Conservation (phyloP, 2,888 invertebrate genomes). For the Ennomos erosarius region DNA sequence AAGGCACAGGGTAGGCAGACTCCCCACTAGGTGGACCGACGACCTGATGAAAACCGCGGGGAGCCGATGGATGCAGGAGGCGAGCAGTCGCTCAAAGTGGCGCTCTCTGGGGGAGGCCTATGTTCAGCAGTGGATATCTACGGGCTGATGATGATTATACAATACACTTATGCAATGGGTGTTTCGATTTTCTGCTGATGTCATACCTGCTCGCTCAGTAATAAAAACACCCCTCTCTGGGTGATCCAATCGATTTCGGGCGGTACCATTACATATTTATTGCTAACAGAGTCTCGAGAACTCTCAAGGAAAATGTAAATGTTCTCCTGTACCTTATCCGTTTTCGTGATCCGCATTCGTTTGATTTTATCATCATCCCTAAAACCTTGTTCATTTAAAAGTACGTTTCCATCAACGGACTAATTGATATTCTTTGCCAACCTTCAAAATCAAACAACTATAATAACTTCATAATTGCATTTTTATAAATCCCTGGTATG, state of each 20-base stretch:
- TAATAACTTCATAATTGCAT: slow-evolving; percentile 27
- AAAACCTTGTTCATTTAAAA: slow-evolving; percentile 39
- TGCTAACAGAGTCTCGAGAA: slow-evolving; percentile 58
- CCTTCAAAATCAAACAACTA: slow-evolving; percentile 17
- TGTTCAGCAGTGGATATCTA: too few species aligned
- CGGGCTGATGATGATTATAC: too few species aligned
- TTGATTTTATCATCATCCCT: slow-evolving; percentile 31
- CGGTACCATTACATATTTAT: slow-evolving; percentile 76
- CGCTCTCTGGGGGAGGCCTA: too few species aligned
- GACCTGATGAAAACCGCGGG: too few species aligned
- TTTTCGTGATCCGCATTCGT: slow-evolving; percentile 40
- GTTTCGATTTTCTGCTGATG: slow-evolving; percentile 54
- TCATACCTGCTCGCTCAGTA: slow-evolving; percentile 61
- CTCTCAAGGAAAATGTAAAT: slow-evolving; percentile 59
- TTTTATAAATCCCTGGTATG: slow-evolving; percentile 32
- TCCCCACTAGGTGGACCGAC: too few species aligned
- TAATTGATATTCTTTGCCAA: slow-evolving; percentile 20
- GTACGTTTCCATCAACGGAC: slow-evolving; percentile 8
- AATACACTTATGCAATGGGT: slow-evolving; percentile 24
- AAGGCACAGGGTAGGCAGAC: too few species aligned
- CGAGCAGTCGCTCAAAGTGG: too few species aligned
- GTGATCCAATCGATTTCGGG: slow-evolving; percentile 69
- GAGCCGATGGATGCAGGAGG: too few species aligned
- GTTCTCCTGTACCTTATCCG: slow-evolving; percentile 42
- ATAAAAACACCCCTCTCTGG: slow-evolving; percentile 65